Evolutionary conservation across 2,113 vertebrate species (phyloP), one percentile per base, ranked within the genome.

Genomic region (Chaetodon auriga): DNA sequence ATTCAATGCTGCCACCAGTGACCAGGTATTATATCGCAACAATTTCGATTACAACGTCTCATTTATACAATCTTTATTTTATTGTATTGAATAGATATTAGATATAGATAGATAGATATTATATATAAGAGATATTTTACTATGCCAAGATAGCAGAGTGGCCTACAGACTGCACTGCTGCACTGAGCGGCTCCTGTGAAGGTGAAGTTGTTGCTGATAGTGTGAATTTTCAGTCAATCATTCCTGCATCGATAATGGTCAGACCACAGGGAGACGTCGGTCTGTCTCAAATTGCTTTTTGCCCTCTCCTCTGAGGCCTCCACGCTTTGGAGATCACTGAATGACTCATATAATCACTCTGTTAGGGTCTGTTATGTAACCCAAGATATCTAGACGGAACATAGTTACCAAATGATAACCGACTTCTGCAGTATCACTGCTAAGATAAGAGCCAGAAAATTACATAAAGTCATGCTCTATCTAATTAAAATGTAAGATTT

Each of bases 291-390:
- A 41, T 38, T 48, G 36, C 30, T 0, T 38, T 38, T 51, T 12
- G 21, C 13, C 13, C n/a, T 19, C 53, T 58, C 69, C 30, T 45
- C n/a, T 58, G 10, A n/a, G 25, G 23, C 7, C 45, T 66, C 36
- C 36, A 45, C 25, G 38, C 58, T 55, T 45, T 38, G 60, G 16
- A 45, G 61, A 65, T 18, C 68, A 43, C 18, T 19, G 62, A 36
- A 45, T 83, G 75, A 83, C 62, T 78, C 62, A 74, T 49, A 36
- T 16, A 35, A 58, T 78, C 25, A 13, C 49, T 73, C n/a, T 54
- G 30, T 38, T 41, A 19, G 64, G 23, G 58, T 43, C 10, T 25
- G 23, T 71, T 68, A 68, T 48, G 63, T 48, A 75, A 84, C 69
- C 7, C 1, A 46, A 61, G 14, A 78, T 63, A 63, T 63, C 41